These are phyloP conservation scores for Acipenser transmontanus DNA, from an alignment of 2,797 vertebrate species.

Conservation along the genomic window DNA sequence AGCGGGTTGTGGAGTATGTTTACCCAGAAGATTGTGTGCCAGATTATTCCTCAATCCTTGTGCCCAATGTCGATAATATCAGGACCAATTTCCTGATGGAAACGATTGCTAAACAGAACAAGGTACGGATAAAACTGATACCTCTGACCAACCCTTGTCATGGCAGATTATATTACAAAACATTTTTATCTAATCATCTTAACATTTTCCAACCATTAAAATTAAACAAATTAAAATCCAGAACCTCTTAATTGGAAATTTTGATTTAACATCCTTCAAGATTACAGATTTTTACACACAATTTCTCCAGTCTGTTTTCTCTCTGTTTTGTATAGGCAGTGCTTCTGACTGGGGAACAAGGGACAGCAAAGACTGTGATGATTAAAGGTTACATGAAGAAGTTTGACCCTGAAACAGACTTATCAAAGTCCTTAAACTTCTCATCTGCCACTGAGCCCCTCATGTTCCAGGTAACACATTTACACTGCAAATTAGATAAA, in stretches of 20 bases:
- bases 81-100: slow-evolving; percentile 61
- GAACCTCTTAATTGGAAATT: too few relatives aligned
- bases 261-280: too few relatives aligned
- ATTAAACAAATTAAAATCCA: too few relatives aligned
- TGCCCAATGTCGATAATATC: slow-evolving; percentile 65
- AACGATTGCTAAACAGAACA: slow-evolving; percentile 59
- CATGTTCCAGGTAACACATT: slow-evolving; percentile 49
- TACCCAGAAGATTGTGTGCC: slow-evolving; percentile 56
- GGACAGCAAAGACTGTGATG: slow-evolving; percentile 65
- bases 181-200: too few relatives aligned
- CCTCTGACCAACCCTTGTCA: too few relatives aligned
- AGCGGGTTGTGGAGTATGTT: slow-evolving; percentile 49
- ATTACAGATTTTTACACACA: too few relatives aligned
- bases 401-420: slow-evolving; percentile 56
- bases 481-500: too few relatives aligned
- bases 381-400: slow-evolving; percentile 60
- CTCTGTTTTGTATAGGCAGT: slow-evolving; percentile 32
- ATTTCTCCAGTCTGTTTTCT: too few relatives aligned
- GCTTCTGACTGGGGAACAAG: slow-evolving; percentile 63
- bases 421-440: slow-evolving; percentile 60
- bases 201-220: too few relatives aligned
- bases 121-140: slow-evolving; percentile 17
- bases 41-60: slow-evolving; percentile 61
- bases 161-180: too few relatives aligned
- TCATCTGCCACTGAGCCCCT: slow-evolving; percentile 64